Evolutionary conservation across 2,797 vertebrate genomes (phyloP), one percentile per base, ranked within the genome.

Genomic region (Micrastur ruficollis): DNA sequence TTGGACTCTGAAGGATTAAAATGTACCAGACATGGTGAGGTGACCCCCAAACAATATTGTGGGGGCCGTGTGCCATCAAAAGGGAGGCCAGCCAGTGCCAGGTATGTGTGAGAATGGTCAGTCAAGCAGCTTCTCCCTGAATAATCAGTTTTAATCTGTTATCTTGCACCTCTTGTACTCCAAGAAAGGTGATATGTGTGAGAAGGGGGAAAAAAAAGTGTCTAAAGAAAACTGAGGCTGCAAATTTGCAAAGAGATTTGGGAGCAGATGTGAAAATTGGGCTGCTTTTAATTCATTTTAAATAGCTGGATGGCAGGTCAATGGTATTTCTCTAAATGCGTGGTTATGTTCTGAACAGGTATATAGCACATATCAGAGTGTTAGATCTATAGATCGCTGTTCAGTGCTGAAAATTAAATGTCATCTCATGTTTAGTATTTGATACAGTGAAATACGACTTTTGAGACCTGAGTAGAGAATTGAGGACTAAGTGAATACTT

Each of bases 391-490:
- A 91, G 91, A 81, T 68, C 1, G 2, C 82, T 89, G 27, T 79
- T 90, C 53, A 82, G 66, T 88, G 81, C 90, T 84, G 97, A 95
- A 97, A 98, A 97, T 98, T 96, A 97, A 95, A 96, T 95, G 95
- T 96, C 97, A 97, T 75, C 85, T 85, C 70, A 80, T n/a, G 73
- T 97, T 97, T 95, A 89, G 95, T 78, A 72, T 96, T 76, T 93
- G 94, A 94, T 96, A 93, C 53, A 81, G 66, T 98, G 96, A 96
- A 97, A 93, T 95, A 95, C 72, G 87, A 73, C 93, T 96, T 95
- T 75, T 93, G 94, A 96, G 95, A 93, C 70, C 55, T 82, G 58
- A 38, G 50, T 67, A 90, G 68, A 82, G 78, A 89, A 80, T 61
- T 72, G 47, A 94, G 75, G 68, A 53, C 71, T 83, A 84, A 92